A percentile compares a stretch with the other conserved stretches of the same genome.
These are phyloP conservation scores for Chiroxiphia lanceolata DNA, from an alignment of 2,797 vertebrate species.

Conservation along the genomic window DNA sequence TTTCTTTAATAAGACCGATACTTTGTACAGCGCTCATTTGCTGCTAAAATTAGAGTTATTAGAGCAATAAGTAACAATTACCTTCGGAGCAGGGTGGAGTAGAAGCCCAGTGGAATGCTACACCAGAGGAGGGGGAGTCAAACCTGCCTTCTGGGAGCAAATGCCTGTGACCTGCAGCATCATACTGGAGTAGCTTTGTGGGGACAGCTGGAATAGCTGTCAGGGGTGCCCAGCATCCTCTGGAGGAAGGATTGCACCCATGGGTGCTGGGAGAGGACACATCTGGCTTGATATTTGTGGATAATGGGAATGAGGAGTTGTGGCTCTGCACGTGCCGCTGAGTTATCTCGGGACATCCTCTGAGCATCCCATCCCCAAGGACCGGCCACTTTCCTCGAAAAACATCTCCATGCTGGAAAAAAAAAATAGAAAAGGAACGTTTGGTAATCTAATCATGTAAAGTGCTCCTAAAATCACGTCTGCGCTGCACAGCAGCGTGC, in stretches of 20 bases:
- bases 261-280: not conserved
- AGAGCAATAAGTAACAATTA: slow-evolving; percentile 57
- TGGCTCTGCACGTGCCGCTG: not conserved
- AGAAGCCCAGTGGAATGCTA: not conserved
- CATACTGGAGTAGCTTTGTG: not conserved
- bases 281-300: accelerated
- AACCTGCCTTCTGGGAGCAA: not conserved
- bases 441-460: not conserved
- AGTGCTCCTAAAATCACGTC: not conserved
- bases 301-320: not conserved
- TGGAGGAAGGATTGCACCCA: not conserved
- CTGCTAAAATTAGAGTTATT: slow-evolving; percentile 64
- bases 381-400: not conserved
- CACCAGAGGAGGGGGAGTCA: not conserved
- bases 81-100: not conserved
- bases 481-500: not conserved
- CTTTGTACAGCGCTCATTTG: slow-evolving; percentile 52
- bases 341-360: not conserved
- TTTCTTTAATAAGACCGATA: slow-evolving; percentile 62
- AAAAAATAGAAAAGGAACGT: not conserved
- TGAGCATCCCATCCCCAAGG: not conserved
- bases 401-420: not conserved
- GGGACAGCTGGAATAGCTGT: not conserved
- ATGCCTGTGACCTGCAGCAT: not conserved
- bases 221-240: not conserved